Base-by-base conservation (phyloP, 2,113 vertebrate species). In the Thalassarche chlororhynchos region DNA sequence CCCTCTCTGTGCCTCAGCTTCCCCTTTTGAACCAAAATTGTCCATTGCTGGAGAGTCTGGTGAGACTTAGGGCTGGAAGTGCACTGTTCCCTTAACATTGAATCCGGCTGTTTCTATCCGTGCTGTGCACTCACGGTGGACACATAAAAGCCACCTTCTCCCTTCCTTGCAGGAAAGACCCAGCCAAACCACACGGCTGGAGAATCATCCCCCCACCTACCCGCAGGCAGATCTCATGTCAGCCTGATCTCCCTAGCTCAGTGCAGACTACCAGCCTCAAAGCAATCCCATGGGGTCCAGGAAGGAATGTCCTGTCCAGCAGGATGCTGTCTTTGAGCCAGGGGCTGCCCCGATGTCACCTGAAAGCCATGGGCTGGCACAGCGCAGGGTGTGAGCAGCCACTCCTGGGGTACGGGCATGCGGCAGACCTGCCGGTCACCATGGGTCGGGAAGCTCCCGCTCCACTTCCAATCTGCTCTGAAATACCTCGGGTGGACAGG, bases 371-470 rank as follows among this genome's bases (percentile, higher is more conserved):
- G 20, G 54, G 34, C 44, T 82, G 58, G 58, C 70, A 64, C 49
- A 24, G 60, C 1, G 3, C 65, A 44, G 40, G 47, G 46, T n/a
- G 6, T 2, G 40, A 75, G 49, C 54, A 34, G 7, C 23, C 64
- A 17, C 32, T 17, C 14, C 34, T 21, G 42, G 55, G 52, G 9
- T 20, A 29, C 3, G 4, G 54, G 55, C 36, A 32, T 0, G 15
- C 3, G 42, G 58, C 52, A 61, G 31, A 32, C 26, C 44, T 61
- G 61, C 19, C 1, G 2, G 9, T n/a, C 31, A 31, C 65, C 6
- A 1, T 0, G 0, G 62, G 12, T 6, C 3, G 1, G 61, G n/a
- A 54, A 65, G 7, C 16, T 54, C 40, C 47, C 4, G 4, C 40
- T 51, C 11, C 32, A 8, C 51, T 19, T 38, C 32, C 11, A 8